These are phyloP conservation scores for Cricetomys ansorgei DNA, from an alignment of 2,113 vertebrate genomes.

Conservation along the genomic window DNA sequence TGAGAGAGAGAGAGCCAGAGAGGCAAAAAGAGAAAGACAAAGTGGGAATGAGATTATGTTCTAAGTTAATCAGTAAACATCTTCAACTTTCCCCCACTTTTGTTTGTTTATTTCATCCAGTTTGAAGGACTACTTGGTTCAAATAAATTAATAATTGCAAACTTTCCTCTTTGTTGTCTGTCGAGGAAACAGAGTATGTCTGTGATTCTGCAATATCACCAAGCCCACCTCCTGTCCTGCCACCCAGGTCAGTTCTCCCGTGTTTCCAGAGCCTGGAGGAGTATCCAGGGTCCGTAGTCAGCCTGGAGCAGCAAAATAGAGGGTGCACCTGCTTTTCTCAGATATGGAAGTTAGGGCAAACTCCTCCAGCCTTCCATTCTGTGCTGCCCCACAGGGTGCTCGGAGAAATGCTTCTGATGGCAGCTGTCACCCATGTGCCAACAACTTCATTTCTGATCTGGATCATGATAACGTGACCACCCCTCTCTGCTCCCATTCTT, in stretches of 20 bases:
- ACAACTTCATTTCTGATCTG: not conserved
- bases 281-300: too few relatives aligned
- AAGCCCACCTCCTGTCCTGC: not conserved
- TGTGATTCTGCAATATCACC: not conserved
- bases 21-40: not conserved
- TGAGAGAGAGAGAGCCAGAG: too few relatives aligned
- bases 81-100: not conserved
- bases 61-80: not conserved
- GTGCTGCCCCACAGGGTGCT: not conserved
- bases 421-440: not conserved
- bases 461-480: not conserved
- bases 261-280: not conserved
- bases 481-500: not conserved
- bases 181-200: constrained; percentile 23
- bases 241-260: not conserved
- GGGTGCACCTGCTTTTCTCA: not conserved
- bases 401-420: not conserved
- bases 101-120: not conserved
- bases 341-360: not conserved
- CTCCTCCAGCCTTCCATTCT: not conserved
- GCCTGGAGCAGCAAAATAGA: not conserved
- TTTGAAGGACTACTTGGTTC: constrained; percentile 36
- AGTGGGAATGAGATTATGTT: too few relatives aligned
- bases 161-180: constrained; percentile 54
- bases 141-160: constrained; percentile 50